Base-by-base conservation (phyloP, 2,113 vertebrate species). In the Tetrao urogallus region DNA sequence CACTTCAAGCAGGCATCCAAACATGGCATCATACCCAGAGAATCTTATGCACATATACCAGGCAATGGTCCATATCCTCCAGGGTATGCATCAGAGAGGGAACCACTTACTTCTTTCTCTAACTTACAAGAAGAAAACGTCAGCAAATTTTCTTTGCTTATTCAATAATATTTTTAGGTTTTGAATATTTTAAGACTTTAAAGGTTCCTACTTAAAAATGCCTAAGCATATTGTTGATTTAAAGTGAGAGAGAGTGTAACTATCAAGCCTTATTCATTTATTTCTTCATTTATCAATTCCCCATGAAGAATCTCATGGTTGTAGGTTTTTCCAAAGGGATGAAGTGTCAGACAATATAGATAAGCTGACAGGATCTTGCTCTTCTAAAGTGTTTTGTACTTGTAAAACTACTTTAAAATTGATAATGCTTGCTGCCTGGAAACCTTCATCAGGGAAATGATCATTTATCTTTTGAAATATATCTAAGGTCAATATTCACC, bases 401-500 rank as follows among this genome's bases (percentile, higher is more conserved):
- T 85, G 32, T 87, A 89, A 79, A 92, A 2, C 11, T 69, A 8
- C 54, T 94, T 81, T 52, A 45, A 73, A 96, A 82, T 85, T 87
- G 74, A 82, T 89, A 93, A 84, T 15, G 9, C 11, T 77, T 88
- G 28, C 66, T 90, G 27, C 52, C 92, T 78, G 48, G 58, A 89
- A 90, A 82, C n/a, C 20, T 87, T 87, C 17, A 12, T 30, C 32
- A 66, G 57, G 28, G 71, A 92, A 89, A 93, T 65, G 8, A 78
- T 87, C 30, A 82, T 85, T 86, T 81, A 82, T 94, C 82, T 64
- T 83, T 78, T 79, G 0, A 19, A 40, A 84, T 88, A 25, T 45
- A 65, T 79, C 70, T 93, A 82, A 93, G 70, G 94, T 92, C 86
- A 90, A 4, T 75, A 66, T 40, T 87, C 81, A 69, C 52, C 54